phyloP scores from a whole-genome alignment of 92 coral and sea anemone species.

The Palythoa grandis region DNA sequence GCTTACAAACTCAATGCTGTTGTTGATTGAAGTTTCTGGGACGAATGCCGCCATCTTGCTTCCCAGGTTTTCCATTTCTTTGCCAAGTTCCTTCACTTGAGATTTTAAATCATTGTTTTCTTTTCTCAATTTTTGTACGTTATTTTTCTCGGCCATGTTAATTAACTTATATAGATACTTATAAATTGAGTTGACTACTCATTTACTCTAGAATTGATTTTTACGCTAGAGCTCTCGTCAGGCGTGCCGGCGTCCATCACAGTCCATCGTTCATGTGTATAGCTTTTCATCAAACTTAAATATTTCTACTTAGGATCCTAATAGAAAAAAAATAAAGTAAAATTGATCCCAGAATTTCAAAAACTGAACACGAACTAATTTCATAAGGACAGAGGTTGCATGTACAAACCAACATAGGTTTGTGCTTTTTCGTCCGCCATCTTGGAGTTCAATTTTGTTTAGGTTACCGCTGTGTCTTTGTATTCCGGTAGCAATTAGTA shows the following conservation, averaged over 20 bases:
- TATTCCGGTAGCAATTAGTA: conserved; percentile 4
- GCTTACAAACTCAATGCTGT: conserved; percentile 17
- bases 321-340: neutral
- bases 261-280: neutral
- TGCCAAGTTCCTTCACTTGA: conserved; percentile 38
- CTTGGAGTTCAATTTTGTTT: neutral
- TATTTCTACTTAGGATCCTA: neutral
- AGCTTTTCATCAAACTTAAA: neutral
- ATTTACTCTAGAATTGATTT: neutral
- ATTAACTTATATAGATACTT: neutral
- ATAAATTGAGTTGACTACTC: neutral
- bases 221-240: conserved; percentile 22
- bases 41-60: conserved; percentile 35
- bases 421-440: conserved; percentile 31
- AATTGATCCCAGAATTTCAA: neutral
- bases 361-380: neutral
- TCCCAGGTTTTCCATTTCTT: conserved; percentile 22
- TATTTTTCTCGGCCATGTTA: conserved; percentile 7
- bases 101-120: conserved; percentile 14
- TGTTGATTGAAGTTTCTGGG: conserved; percentile 2
- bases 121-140: conserved; percentile 7
- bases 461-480: conserved; percentile 2
- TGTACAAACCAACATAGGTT: neutral
- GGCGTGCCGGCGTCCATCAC: no score
- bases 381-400: neutral